Evolutionary conservation across 2,113 vertebrate species (phyloP).

Genomic region (Capricornis sumatraensis): DNA sequence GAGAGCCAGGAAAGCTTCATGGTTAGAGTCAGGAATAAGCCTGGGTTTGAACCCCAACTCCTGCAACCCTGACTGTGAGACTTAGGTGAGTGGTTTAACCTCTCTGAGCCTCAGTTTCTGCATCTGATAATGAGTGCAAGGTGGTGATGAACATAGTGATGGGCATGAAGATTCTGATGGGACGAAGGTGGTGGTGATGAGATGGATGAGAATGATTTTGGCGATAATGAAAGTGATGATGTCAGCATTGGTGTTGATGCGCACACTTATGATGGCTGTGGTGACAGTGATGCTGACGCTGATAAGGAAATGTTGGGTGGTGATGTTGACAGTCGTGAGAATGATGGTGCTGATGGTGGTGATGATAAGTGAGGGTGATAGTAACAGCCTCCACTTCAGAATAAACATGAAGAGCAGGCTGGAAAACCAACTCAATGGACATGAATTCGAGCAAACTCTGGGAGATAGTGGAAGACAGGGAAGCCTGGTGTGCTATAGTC

Average conservation of each 20-base stretch:
- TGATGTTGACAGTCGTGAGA: rapidly evolving
- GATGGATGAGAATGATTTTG: not conserved
- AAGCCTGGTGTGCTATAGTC: not conserved
- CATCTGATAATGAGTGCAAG: too few relatives aligned
- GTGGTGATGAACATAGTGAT: not conserved
- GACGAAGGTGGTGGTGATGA: rapidly evolving
- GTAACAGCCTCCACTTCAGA: not conserved
- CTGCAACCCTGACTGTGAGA: not conserved
- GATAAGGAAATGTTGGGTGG: not conserved
- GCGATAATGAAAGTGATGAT: rapidly evolving
- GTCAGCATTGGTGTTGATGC: not conserved
- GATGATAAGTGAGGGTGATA: not conserved
- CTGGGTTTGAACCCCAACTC: not conserved
- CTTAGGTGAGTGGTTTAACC: not conserved
- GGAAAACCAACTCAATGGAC: not conserved
- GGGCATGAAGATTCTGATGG: not conserved
- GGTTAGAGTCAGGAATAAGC: not conserved
- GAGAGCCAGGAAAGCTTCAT: not conserved
- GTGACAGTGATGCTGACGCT: rapidly evolving
- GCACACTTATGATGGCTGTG: rapidly evolving
- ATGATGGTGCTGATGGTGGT: rapidly evolving
- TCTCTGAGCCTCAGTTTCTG: not conserved
- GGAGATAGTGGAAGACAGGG: not conserved
- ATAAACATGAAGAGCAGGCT: not conserved
- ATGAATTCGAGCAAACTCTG: not conserved